Base-by-base conservation (phyloP, 2,888 invertebrate species). In the Leucozona laternaria region DNA sequence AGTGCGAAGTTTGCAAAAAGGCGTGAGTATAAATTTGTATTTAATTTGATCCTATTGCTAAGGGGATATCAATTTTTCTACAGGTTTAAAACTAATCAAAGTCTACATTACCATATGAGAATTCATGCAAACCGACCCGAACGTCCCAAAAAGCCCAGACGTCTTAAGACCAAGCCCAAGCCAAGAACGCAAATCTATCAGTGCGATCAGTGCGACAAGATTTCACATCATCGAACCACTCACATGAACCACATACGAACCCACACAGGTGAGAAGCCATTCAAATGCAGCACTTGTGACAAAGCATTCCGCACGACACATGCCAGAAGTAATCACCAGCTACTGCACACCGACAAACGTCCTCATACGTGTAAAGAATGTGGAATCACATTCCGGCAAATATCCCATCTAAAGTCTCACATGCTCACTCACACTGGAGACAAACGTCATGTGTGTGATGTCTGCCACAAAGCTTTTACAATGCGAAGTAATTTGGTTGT, bases 351-450 rank as follows among this genome's bases (percentile, higher is more conserved):
- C 2, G 88, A 89, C 60, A 79, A 76, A 37, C 88, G 89, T 15
- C 90, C 90, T 0, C 88, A 89, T 53, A 60, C 88, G n/a, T 90
- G 90, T 40, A 85, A 88, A 17, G 50, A 83, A 2, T 90, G 90
- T 34, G 64, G 79, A 3, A 68, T 84, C 43, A 70, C 89, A 5
- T 90, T 90, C 45, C 86, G 88, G 0, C 89, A 89, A 68, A 84
- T 48, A 1, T 72, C 88, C 2, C 89, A 89, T 78, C 73, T 90
- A 4, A 89, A 88, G 57, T 88, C 89, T 6, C 89, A 89, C 20
- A 88, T 81, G 77, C 64, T 89, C 8, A 88, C 89, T 45, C 89
- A 89, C 28, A 79, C 76, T 11, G 88, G 88, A 6, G 75, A 88
- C 37, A 88, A 72, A 45, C 72, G 79, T 7, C 88, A 89, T 70